phyloP scores from a whole-genome alignment of 30 jellyfish, hydroid and myxozoan genomes.

The Turritopsis rubra region DNA sequence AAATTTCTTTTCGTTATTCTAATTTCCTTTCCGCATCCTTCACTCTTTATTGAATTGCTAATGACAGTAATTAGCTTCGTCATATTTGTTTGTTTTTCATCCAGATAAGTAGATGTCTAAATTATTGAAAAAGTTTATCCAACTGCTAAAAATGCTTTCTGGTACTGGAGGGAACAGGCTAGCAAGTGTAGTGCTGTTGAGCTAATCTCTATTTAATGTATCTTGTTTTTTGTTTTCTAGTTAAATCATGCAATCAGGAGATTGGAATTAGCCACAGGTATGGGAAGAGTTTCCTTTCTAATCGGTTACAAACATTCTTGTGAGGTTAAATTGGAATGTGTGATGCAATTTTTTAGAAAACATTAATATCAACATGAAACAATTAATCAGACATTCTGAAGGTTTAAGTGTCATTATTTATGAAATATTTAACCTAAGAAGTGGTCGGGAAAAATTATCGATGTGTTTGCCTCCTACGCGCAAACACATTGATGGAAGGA shows the following conservation, averaged over 20 bases:
- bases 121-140: too few species aligned
- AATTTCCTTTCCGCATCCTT: background rate
- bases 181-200: background rate
- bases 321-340: background rate
- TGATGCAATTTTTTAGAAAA: background rate
- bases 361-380: background rate
- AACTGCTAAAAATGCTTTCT: too few species aligned
- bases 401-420: background rate
- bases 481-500: too few species aligned
- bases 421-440: too few species aligned
- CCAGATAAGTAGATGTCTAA: too few species aligned
- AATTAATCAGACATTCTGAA: background rate
- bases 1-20: too few species aligned
- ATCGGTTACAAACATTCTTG: background rate
- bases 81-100: constrained; percentile 3
- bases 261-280: constrained; percentile 35
- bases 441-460: too few species aligned
- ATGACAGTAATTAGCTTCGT: background rate
- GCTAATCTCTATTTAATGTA: background rate
- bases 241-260: constrained; percentile 42
- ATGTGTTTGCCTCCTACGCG: too few species aligned
- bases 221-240: constrained; percentile 10
- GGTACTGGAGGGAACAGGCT: too few species aligned
- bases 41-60: background rate
- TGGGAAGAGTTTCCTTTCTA: background rate